These are phyloP conservation scores for Toxotes lorentzi DNA, from an alignment of 2,797 vertebrate genomes.

Conservation along the genomic window DNA sequence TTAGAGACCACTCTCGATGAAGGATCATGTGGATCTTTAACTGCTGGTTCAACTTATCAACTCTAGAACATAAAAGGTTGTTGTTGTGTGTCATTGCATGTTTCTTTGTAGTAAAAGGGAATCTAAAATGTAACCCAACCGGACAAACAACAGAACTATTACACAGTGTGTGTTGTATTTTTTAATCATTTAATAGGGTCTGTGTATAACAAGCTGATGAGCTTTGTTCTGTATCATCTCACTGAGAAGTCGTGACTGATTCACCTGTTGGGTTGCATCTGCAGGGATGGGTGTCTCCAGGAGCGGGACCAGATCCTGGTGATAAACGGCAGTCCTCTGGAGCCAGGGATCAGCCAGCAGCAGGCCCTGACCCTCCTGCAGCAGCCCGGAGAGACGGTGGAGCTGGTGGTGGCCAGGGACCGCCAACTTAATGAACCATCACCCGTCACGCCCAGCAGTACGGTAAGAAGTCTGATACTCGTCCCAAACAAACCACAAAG, in stretches of 20 bases:
- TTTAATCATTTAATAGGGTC: too few species aligned
- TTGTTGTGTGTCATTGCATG: too few species aligned
- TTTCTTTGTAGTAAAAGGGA: too few species aligned
- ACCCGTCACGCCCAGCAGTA: constrained; percentile 64
- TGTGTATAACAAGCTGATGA: background rate
- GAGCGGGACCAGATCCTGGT: constrained; percentile 96
- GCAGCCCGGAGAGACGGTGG: constrained; percentile 88
- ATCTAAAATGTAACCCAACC: too few species aligned
- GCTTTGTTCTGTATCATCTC: background rate
- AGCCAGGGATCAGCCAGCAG: constrained; percentile 91
- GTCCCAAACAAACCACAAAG: too few species aligned
- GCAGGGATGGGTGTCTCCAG: constrained; percentile 91
- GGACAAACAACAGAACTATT: too few species aligned
- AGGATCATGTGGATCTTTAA: too few species aligned
- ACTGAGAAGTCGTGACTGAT: background rate
- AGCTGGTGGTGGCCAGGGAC: constrained; percentile 91
- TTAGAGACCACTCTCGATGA: too few species aligned
- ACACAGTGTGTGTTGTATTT: too few species aligned
- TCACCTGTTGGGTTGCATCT: background rate
- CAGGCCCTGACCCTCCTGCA: constrained; percentile 93
- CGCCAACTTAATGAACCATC: background rate
- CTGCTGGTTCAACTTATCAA: too few species aligned
- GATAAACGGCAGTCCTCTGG: constrained; percentile 91
- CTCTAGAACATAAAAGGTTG: too few species aligned
- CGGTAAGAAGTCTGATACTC: constrained; percentile 77